phyloP scores from a whole-genome alignment of 2,888 invertebrate species.

The Melanostoma scalare region DNA sequence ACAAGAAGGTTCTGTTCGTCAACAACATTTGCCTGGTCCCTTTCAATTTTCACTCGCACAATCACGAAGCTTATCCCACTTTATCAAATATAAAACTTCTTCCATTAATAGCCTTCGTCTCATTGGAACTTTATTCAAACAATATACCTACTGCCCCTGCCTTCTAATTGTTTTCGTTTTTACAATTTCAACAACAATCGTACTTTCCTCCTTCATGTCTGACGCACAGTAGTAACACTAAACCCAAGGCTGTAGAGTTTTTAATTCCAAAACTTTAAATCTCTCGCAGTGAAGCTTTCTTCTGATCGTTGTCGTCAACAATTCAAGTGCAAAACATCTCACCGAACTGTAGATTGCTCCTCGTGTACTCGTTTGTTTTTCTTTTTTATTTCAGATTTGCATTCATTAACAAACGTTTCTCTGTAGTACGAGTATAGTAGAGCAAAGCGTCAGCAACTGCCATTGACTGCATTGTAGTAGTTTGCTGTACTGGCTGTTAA shows the following conservation, averaged over 20 bases:
- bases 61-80: too few relatives aligned
- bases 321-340: conserved; percentile 68
- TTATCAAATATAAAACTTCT: too few relatives aligned
- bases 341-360: conserved; percentile 43
- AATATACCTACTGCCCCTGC: too few relatives aligned
- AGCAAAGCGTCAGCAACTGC: neutral
- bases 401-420: conserved; percentile 64
- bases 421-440: neutral
- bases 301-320: conserved; percentile 44
- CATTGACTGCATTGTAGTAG: conserved; percentile 36
- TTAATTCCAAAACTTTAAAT: conserved; percentile 57
- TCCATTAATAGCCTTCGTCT: too few relatives aligned
- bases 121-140: too few relatives aligned
- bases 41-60: too few relatives aligned
- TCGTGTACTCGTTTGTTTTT: conserved; percentile 10
- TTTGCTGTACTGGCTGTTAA: conserved; percentile 49
- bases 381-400: conserved; percentile 27
- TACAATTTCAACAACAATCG: neutral
- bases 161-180: conserved; percentile 2
- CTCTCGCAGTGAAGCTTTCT: conserved; percentile 22
- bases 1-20: too few relatives aligned
- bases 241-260: conserved; percentile 34
- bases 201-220: conserved; percentile 4
- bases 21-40: too few relatives aligned
- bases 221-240: conserved; percentile 4